Evolutionary conservation across 35 echinoderm and acorn worm genomes (phyloP).

Genomic region (Lytechinus variegatus): DNA sequence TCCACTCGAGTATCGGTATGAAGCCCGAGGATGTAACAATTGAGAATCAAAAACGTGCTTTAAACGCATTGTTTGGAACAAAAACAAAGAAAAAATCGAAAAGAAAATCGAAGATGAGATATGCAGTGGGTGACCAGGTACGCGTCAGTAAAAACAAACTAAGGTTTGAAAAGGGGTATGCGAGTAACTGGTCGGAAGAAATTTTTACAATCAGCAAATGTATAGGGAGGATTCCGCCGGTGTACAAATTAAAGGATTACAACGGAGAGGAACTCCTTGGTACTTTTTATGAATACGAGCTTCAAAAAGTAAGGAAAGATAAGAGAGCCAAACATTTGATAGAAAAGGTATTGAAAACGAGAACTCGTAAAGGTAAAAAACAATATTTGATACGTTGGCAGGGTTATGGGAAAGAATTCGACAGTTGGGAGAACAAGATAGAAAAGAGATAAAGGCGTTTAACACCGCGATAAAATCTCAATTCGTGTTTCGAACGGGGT

Average conservation of each 20-base stretch:
- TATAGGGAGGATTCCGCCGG: constrained; percentile 40
- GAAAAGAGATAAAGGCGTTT: not conserved
- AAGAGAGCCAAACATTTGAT: no score
- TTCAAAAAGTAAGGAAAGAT: constrained; percentile 86
- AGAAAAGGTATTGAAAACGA: no score
- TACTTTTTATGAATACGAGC: constrained; percentile 79
- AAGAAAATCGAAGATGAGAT: constrained; percentile 47
- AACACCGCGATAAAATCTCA: no score
- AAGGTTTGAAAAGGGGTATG: constrained; percentile 70
- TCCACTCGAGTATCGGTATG: constrained; percentile 69
- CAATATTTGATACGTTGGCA: no score
- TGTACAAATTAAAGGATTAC: constrained; percentile 79
- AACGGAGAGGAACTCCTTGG: constrained; percentile 63
- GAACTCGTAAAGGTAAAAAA: no score
- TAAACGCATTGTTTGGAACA: not conserved
- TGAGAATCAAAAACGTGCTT: not conserved
- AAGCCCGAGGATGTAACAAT: constrained; percentile 34
- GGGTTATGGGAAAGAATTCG: no score
- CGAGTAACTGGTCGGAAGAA: constrained; percentile 72
- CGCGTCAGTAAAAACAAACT: constrained; percentile 55
- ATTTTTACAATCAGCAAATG: constrained; percentile 52
- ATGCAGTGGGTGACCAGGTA: constrained; percentile 58
- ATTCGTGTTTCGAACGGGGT: no score
- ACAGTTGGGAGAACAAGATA: not conserved
- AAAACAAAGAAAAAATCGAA: not conserved